These are phyloP conservation scores for Rallus crepitans DNA, from an alignment of 2,797 vertebrate species.

Conservation along the genomic window DNA sequence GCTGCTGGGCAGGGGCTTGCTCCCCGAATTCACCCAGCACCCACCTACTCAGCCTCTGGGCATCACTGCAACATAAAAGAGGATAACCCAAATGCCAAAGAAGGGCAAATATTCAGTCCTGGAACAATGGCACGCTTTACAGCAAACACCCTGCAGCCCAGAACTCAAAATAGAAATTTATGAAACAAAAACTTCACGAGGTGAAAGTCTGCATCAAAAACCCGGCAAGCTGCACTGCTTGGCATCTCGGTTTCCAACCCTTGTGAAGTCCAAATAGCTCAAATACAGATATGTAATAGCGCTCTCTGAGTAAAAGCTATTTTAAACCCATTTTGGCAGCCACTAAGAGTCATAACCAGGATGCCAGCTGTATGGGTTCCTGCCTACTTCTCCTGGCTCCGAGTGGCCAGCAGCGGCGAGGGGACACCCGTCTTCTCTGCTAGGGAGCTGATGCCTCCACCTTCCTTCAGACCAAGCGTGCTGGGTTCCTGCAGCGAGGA, in stretches of 20 bases:
- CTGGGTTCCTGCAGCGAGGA: background rate
- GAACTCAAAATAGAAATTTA: background rate
- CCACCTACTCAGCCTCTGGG: background rate
- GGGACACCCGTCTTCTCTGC: background rate
- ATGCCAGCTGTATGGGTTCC: slow-evolving; percentile 21
- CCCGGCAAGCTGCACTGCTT: background rate
- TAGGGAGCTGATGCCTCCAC: background rate
- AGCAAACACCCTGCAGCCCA: background rate
- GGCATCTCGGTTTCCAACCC: background rate
- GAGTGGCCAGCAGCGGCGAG: background rate
- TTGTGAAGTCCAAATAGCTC: slow-evolving; percentile 10
- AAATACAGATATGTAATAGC: slow-evolving; percentile 3
- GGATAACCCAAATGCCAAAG: background rate
- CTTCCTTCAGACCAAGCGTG: background rate
- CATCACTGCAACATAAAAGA: background rate
- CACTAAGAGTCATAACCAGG: background rate
- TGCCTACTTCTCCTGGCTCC: background rate
- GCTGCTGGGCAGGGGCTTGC: background rate
- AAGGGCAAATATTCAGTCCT: background rate
- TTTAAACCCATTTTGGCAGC: slow-evolving; percentile 43
- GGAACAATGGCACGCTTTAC: background rate
- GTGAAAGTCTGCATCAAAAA: background rate
- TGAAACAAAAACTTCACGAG: background rate
- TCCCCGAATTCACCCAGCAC: background rate
- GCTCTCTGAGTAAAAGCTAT: slow-evolving; percentile 5